Base-by-base conservation (phyloP, 2,797 vertebrate genomes). In the Centroberyx gerrardi region DNA sequence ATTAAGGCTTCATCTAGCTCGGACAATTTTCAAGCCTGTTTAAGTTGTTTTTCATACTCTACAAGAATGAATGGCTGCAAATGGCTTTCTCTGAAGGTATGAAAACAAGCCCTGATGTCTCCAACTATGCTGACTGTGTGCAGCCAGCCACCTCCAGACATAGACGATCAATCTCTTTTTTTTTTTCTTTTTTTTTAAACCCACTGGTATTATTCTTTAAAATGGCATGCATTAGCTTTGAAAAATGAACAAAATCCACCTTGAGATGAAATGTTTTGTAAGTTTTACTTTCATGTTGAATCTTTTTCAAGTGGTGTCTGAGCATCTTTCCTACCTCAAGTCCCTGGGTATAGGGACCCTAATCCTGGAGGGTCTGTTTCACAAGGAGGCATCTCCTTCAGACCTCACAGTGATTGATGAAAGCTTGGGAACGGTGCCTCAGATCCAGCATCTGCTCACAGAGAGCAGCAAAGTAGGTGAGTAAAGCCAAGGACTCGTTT, bases 351-450 rank as follows among this genome's bases (percentile, higher is more conserved):
- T 94, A 0, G 91, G 93, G 0, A 90, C 90, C 14, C 62, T 96
- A 4, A 92, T 96, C 60, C 81, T 96, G 85, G 83, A 93, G 58
- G 92, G 90, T 8, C 55, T 95, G 60, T 93, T 94, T 48, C 62
- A 54, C 8, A 82, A 86, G 42, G 54, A 74, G 2, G 1, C 1
- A 0, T 84, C 90, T 42, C 48, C 74, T 12, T 18, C 73, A 44
- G 93, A 93, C 61, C 27, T 92, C 68, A 92, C 69, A 8, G 66
- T 38, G 1, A 48, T 84, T 0, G 61, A 75, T 27, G 64, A 75
- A 28, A 74, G 59, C 27, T 29, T 86, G 1, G 89, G 75, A 8
- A 90, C 85, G 1, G 51, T 85, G 51, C 42, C 78, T 63, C 82
- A 93, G 75, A 85, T 96, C 48, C 88, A 90, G 27, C 87, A 90